Conservation (phyloP, 2,888 invertebrate genomes). For the Aphodius granarius region DNA sequence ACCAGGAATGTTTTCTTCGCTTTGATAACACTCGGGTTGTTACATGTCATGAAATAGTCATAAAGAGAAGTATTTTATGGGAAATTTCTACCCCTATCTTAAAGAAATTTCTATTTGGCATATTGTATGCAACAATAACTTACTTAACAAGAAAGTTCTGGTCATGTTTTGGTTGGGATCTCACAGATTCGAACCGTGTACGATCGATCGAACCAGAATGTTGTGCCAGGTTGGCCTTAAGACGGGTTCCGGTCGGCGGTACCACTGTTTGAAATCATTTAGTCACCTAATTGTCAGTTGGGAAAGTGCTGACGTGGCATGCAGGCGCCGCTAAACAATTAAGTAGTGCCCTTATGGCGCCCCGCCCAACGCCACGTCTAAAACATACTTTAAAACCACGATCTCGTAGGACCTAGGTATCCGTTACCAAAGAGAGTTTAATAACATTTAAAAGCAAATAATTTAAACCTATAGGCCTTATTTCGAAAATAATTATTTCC, state of each 20-base stretch:
- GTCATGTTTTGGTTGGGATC: neutral
- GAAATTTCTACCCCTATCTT: neutral
- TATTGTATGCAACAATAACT: neutral
- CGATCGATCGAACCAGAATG: neutral
- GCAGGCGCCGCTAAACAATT: conserved; percentile 54
- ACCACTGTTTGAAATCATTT: conserved; percentile 50
- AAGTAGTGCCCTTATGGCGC: conserved; percentile 33
- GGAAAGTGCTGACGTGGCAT: conserved; percentile 52
- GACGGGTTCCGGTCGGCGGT: neutral
- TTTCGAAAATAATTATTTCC: too few species aligned
- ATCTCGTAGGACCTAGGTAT: neutral
- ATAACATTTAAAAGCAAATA: neutral
- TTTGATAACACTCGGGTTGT: neutral
- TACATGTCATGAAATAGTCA: neutral
- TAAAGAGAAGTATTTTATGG: neutral
- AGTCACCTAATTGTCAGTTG: conserved; percentile 51
- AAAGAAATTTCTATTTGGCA: too few species aligned
- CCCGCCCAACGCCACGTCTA: neutral
- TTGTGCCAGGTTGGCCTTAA: neutral
- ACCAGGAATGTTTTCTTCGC: neutral
- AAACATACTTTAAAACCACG: neutral
- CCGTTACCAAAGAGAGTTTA: neutral
- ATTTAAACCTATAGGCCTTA: too few species aligned
- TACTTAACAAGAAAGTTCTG: too few species aligned
- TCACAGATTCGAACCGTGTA: neutral